phyloP scores from a whole-genome alignment of 2,113 vertebrate species.

The Nymphicus hollandicus region DNA sequence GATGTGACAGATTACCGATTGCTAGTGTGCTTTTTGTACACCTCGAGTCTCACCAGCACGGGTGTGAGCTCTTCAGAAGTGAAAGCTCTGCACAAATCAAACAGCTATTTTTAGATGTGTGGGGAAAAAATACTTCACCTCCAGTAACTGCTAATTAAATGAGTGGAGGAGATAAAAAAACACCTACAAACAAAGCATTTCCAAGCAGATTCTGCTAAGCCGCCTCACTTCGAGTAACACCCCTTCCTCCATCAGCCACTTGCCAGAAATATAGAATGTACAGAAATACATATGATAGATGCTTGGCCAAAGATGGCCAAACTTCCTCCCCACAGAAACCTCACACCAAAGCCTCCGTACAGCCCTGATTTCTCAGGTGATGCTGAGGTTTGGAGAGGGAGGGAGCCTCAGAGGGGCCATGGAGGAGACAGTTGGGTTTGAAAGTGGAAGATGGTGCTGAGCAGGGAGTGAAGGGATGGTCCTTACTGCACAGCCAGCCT shows the following conservation, averaged over 20 bases:
- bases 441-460: background rate
- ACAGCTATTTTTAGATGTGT: background rate
- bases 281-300: accelerated
- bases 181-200: background rate
- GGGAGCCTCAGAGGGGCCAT: background rate
- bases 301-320: background rate
- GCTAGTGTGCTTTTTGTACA: background rate
- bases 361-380: background rate
- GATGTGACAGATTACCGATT: background rate
- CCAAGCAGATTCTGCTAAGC: background rate
- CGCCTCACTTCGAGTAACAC: accelerated
- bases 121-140: background rate
- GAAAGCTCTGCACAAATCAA: background rate
- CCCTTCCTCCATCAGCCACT: background rate
- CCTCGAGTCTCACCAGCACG: background rate
- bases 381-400: background rate
- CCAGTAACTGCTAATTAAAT: background rate
- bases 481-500: background rate
- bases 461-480: background rate
- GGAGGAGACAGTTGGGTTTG: background rate
- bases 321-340: background rate
- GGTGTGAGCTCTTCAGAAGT: background rate
- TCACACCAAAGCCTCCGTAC: background rate
- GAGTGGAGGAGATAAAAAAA: background rate
- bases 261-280: background rate